Evolutionary conservation across 2,888 invertebrate species (phyloP).

Genomic region (Limnephilus auricula): DNA sequence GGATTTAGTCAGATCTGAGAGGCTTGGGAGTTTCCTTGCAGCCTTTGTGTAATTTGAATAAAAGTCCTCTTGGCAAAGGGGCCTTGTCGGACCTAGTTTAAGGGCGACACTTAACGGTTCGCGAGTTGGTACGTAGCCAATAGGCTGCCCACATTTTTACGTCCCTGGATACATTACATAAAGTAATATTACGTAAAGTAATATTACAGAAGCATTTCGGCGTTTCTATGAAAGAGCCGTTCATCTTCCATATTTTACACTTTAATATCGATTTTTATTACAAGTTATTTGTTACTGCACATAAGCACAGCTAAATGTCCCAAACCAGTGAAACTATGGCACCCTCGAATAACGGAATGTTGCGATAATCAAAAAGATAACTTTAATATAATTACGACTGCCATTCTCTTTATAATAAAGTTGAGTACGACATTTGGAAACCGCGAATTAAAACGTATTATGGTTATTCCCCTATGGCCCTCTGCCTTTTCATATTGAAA

Average conservation of each 20-base stretch:
- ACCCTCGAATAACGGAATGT: background rate
- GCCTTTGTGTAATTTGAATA: background rate
- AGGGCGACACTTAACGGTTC: background rate
- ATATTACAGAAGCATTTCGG: background rate
- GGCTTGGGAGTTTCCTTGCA: background rate
- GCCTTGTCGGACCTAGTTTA: background rate
- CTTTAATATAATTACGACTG: no score
- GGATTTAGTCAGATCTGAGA: background rate
- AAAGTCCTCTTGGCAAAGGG: background rate
- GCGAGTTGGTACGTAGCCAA: slow-evolving; percentile 17
- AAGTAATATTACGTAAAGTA: background rate
- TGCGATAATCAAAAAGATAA: no score
- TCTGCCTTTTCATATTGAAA: no score
- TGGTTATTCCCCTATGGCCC: no score
- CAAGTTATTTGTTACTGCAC: background rate
- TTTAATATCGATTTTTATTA: background rate
- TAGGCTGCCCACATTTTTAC: background rate
- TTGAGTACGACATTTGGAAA: no score
- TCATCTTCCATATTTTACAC: background rate
- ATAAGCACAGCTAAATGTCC: background rate
- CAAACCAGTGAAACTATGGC: background rate
- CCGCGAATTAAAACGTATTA: no score
- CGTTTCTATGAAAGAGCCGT: background rate
- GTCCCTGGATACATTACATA: background rate
- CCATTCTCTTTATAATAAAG: no score